These are phyloP conservation scores for Cataglyphis cursor DNA, from an alignment of 2,888 invertebrate species.

Conservation along the genomic window DNA sequence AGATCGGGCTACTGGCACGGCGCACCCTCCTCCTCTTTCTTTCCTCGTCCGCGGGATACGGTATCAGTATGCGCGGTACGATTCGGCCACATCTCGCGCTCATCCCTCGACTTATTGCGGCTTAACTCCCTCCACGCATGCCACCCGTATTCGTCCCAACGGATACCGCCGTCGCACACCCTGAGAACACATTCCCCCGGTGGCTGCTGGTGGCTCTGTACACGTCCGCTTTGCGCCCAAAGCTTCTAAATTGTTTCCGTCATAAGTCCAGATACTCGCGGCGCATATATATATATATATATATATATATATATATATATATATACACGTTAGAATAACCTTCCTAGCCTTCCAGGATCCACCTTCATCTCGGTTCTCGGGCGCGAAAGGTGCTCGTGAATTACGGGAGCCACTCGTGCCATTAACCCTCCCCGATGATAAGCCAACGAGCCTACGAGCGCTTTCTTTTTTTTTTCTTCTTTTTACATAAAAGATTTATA, in stretches of 20 bases:
- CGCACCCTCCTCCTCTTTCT: slow-evolving; percentile 59
- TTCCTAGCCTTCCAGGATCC: slow-evolving; percentile 71
- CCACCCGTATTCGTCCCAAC: slow-evolving; percentile 71
- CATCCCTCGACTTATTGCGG: slow-evolving; percentile 87
- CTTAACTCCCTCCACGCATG: slow-evolving; percentile 81
- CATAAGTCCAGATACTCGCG: slow-evolving; percentile 86
- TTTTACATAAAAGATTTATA: neutral
- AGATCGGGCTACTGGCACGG: slow-evolving; percentile 23
- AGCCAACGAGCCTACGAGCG: slow-evolving; percentile 44
- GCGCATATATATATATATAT: slow-evolving; percentile 78
- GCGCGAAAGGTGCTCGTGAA: slow-evolving; percentile 74
- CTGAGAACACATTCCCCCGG: slow-evolving; percentile 63
- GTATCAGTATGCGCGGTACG: slow-evolving; percentile 87
- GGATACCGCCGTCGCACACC: slow-evolving; percentile 67
- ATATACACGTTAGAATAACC: slow-evolving; percentile 80
- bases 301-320: slow-evolving; percentile 79
- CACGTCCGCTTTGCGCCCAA: slow-evolving; percentile 80
- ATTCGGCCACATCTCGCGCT: slow-evolving; percentile 86
- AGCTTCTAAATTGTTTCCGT: slow-evolving; percentile 87
- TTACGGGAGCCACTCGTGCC: slow-evolving; percentile 82
- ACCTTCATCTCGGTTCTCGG: slow-evolving; percentile 43
- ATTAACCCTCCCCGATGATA: slow-evolving; percentile 80
- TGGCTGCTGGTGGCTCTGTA: slow-evolving; percentile 58
- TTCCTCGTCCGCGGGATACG: slow-evolving; percentile 75
- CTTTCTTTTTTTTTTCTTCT: neutral